Conservation (phyloP, 2,888 invertebrate species). For the Hanleya hanleyi region DNA sequence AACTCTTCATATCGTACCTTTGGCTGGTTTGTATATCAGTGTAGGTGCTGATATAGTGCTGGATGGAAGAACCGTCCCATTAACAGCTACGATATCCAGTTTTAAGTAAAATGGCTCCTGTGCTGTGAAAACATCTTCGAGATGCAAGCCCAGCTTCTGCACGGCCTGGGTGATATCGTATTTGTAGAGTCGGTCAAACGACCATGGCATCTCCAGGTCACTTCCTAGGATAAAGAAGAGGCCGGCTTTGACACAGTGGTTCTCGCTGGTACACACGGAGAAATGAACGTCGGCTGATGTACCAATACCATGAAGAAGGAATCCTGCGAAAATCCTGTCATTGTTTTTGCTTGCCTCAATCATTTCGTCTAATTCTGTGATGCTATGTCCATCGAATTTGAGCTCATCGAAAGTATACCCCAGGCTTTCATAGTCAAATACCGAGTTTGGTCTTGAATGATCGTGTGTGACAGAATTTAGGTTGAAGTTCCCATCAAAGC, state of each 20-base stretch:
- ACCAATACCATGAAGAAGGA: constrained; percentile 39
- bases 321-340: constrained; percentile 35
- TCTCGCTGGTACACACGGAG: constrained; percentile 20
- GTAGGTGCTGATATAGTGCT: constrained; percentile 25
- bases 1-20: no score
- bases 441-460: neutral
- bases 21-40: constrained; percentile 31
- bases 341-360: neutral
- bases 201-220: constrained; percentile 40
- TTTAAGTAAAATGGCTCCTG: constrained; percentile 27
- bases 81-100: constrained; percentile 26
- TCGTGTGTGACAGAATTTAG: constrained; percentile 2
- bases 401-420: constrained; percentile 18
- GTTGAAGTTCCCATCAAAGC: constrained; percentile 5
- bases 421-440: constrained; percentile 18
- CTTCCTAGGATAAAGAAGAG: constrained; percentile 27
- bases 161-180: constrained; percentile 38
- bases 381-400: constrained; percentile 14
- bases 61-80: constrained; percentile 13
- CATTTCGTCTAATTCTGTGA: constrained; percentile 1
- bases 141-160: constrained; percentile 15
- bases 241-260: constrained; percentile 15
- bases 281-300: constrained; percentile 32
- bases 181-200: constrained; percentile 38
- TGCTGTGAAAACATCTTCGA: constrained; percentile 34